Conservation (phyloP, 2,888 invertebrate genomes). For the Melipona bicolor region DNA sequence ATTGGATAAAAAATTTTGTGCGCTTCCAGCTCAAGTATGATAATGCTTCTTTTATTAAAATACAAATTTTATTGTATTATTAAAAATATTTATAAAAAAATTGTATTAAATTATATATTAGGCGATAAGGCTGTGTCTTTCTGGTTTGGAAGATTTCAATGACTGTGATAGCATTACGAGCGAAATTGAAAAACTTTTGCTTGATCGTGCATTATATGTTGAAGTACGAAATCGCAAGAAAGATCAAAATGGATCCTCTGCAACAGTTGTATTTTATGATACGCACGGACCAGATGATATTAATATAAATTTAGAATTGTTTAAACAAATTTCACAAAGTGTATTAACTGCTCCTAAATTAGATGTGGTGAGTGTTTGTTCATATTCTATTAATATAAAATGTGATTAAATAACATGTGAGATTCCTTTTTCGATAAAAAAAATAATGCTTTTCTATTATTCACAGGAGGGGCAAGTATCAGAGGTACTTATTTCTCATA, state of each 20-base stretch:
- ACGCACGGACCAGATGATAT: slow-evolving; percentile 88
- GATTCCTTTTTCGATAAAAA: not conserved
- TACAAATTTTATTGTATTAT: not conserved
- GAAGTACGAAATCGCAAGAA: slow-evolving; percentile 83
- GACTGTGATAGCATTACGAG: slow-evolving; percentile 82
- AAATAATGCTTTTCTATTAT: slow-evolving; percentile 9
- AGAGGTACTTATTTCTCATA: slow-evolving; percentile 82
- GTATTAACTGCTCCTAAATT: slow-evolving; percentile 78
- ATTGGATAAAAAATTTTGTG: slow-evolving; percentile 88
- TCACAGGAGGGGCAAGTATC: slow-evolving; percentile 58
- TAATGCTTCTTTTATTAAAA: not conserved
- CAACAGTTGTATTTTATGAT: slow-evolving; percentile 88
- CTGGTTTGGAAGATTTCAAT: slow-evolving; percentile 88
- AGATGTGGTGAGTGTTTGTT: slow-evolving; percentile 69
- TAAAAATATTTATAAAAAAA: not conserved
- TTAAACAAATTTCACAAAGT: slow-evolving; percentile 85
- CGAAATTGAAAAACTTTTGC: slow-evolving; percentile 83
- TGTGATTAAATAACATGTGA: not conserved
- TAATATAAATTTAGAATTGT: slow-evolving; percentile 87
- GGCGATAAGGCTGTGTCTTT: slow-evolving; percentile 89
- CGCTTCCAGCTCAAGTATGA: slow-evolving; percentile 88
- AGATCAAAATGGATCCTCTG: slow-evolving; percentile 84
- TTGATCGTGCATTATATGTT: slow-evolving; percentile 87
- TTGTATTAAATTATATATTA: slow-evolving; percentile 73
- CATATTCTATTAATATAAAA: not conserved